Base-by-base conservation (phyloP, 2,888 invertebrate species). In the Chouioia cunea region DNA sequence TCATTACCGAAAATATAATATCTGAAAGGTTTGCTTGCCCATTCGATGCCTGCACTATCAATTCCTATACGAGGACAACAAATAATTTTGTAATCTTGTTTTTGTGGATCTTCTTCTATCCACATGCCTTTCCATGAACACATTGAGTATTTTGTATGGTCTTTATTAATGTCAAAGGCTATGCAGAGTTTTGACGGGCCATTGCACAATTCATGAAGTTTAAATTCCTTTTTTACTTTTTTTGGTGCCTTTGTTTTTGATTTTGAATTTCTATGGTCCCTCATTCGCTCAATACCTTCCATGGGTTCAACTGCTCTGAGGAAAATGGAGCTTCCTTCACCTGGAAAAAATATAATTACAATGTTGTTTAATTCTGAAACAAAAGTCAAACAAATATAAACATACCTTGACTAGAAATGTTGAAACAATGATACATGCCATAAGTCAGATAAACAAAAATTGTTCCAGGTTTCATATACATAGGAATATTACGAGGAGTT, bases 161-260 rank as follows among this genome's bases (percentile, higher is more conserved):
- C 83, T 80, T 89, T 91, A 6, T 85, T 86, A 60, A 93, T 89
- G 66, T 87, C 82, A 76, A 92, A 86, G 18, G 91, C 88, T 70
- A 91, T 89, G 76, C 93, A 93, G 14, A 93, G 82, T 83, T 93
- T 93, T 8, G 92, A 89, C 1, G 93, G 93, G 0, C 93, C 93
- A 82, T 91, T 92, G 71, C 91, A 90, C 15, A 93, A 81, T 73
- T 92, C 89, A 63, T 88, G 86, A 0, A 78, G 70, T 76, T 88
- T 88, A 10, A 88, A 79, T 46, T 76, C 71, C 75, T 83, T 86
- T n/a, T 52, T 47, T 50, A 53, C 22, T 75, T 75, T 76, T 65
- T 71, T 71, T 63, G 66, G 74, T 58, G 66, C 74, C 43, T 76
- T 79, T 60, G 78, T 77, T 70, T 76, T 79, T 53, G 75, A 72